Evolutionary conservation across 2,113 vertebrate species (phyloP), one percentile per base, ranked within the genome.

Genomic region (Rhodinocichla rosea): DNA sequence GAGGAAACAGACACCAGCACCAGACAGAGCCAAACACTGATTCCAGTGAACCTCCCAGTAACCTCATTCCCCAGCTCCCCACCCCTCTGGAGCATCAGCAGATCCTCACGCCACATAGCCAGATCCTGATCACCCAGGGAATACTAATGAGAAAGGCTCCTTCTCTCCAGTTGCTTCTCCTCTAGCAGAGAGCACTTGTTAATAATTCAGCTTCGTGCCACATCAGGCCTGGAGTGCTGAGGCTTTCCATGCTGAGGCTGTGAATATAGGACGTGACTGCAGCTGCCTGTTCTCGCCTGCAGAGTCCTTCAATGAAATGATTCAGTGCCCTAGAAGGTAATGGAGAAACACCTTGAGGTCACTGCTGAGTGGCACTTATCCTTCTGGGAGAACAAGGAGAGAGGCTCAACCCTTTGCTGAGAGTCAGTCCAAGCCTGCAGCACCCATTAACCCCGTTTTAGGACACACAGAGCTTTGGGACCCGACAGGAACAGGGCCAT

Each of bases 161-260:
- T 90, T 65, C 37, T 77, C 80, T 63, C 42, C 55, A 94, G 71
- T 83, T 82, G 30, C 67, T 94, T 70, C 69, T 94, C 32, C 65
- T 40, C 45, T 84, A 47, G 65, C 87, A 94, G 87, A 73, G 67
- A 94, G 49, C 70, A 82, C 74, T 94, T 95, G 87, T 95, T 96
- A 92, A 95, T 96, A 97, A 95, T 96, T 94, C 91, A 95, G 81
- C 74, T 92, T 95, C 70, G 50, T 91, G 74, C 74, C 87, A 95
- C 78, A 62, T 90, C 89, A 92, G 84, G 84, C 85, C 74, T 95
- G 70, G 65, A 83, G 55, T 64, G 59, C 82, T 73, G 65, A 94
- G 62, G 63, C 74, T 91, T 77, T 83, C 87, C 89, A 55, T 82
- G 50, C 84, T 92, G 33, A 85, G 90, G 67, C 91, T 87, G 89